Percentiles rank a stretch among this genome's conserved stretches.
Evolutionary conservation across 2,113 vertebrate species (phyloP).

Genomic region (Aptenodytes forsteri): DNA sequence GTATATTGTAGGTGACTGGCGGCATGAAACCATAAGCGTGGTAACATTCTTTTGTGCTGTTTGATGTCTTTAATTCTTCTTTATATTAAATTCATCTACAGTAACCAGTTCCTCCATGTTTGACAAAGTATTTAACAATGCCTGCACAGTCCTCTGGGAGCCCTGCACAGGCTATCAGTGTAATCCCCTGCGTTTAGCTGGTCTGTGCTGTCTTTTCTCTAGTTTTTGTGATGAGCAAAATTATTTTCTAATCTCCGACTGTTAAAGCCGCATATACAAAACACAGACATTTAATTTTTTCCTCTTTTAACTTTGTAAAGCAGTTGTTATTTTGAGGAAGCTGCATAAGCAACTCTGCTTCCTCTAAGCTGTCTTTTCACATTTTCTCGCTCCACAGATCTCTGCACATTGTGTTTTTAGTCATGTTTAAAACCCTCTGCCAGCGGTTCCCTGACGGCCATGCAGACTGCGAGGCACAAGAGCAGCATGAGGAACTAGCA

Average conservation of each 20-base stretch:
- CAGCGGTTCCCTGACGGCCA: not conserved
- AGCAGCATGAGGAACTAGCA: not conserved
- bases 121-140: slow-evolving; percentile 27
- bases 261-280: not conserved
- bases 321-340: not conserved
- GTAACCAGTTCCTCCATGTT: not conserved
- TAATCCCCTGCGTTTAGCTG: not conserved
- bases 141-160: not conserved
- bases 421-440: not conserved
- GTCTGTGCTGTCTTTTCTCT: not conserved
- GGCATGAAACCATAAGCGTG: accelerated
- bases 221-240: not conserved
- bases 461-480: not conserved
- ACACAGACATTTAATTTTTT: slow-evolving; percentile 11
- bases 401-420: not conserved
- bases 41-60: not conserved
- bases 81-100: slow-evolving; percentile 1
- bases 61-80: slow-evolving; percentile 23
- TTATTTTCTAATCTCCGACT: not conserved
- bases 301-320: not conserved
- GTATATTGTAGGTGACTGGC: not conserved
- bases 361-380: not conserved
- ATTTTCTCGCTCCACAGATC: not conserved
- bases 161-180: not conserved
- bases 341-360: not conserved